A percentile compares a stretch with the other conserved stretches of the same genome.
phyloP scores from a whole-genome alignment of 2,797 vertebrate genomes.

The Zalophus californianus region DNA sequence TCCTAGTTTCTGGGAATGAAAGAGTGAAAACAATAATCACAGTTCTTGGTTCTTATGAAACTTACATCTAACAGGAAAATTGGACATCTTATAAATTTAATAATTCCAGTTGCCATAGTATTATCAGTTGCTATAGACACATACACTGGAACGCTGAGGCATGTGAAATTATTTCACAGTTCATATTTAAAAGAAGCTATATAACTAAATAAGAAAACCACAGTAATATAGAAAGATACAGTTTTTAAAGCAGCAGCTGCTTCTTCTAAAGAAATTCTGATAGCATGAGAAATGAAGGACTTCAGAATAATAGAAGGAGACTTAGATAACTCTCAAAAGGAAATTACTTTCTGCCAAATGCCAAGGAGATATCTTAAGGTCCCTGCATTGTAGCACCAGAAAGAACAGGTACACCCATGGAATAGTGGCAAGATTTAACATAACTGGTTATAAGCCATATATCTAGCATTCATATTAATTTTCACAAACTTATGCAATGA shows the following conservation, averaged over 20 bases:
- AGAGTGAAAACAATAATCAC: not conserved
- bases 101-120: not conserved
- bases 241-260: not conserved
- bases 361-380: not conserved
- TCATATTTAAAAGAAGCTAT: not conserved
- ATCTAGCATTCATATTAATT: not conserved
- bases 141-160: not conserved
- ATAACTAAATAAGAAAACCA: not conserved
- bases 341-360: conserved; percentile 49
- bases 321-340: conserved; percentile 5
- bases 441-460: not conserved
- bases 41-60: not conserved
- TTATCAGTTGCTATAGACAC: not conserved
- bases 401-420: not conserved
- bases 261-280: not conserved
- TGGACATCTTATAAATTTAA: conserved; percentile 2
- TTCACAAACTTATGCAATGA: not conserved
- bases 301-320: conserved; percentile 53
- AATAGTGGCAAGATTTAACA: not conserved
- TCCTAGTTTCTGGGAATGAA: not conserved
- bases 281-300: not conserved
- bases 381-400: not conserved
- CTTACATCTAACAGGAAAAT: not conserved
- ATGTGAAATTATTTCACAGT: not conserved
- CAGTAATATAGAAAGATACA: not conserved